Conservation (phyloP, 2,797 vertebrate species). For the Podarcis siculus region DNA sequence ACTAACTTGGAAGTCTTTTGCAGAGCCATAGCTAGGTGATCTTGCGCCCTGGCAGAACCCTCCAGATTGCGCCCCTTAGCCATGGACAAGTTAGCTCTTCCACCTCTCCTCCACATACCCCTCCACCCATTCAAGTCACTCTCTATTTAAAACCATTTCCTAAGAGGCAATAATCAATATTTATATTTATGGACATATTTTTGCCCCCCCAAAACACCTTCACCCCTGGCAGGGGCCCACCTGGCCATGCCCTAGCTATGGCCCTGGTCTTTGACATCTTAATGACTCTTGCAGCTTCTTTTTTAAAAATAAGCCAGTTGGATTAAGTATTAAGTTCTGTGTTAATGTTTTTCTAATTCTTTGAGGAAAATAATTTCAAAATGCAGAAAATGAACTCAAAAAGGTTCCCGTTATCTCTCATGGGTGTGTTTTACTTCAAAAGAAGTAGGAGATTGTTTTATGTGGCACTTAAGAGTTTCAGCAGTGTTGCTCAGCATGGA, state of each 20-base stretch:
- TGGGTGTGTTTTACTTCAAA: neutral
- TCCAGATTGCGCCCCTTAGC: no score
- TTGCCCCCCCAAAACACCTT: no score
- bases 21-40: no score
- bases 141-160: no score
- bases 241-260: no score
- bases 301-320: neutral
- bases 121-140: no score
- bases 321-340: neutral
- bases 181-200: no score
- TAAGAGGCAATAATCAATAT: no score
- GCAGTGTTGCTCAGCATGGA: neutral
- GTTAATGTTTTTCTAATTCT: neutral
- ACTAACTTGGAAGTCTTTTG: neutral
- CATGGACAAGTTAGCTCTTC: no score
- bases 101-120: no score
- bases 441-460: slow-evolving; percentile 11
- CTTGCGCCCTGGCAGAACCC: no score
- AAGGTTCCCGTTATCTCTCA: neutral
- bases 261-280: neutral
- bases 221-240: no score
- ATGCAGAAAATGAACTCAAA: neutral
- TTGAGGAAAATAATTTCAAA: slow-evolving; percentile 2
- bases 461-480: neutral
- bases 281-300: neutral